Conservation (phyloP, 2,797 vertebrate species). For the Ceryle rudis region DNA sequence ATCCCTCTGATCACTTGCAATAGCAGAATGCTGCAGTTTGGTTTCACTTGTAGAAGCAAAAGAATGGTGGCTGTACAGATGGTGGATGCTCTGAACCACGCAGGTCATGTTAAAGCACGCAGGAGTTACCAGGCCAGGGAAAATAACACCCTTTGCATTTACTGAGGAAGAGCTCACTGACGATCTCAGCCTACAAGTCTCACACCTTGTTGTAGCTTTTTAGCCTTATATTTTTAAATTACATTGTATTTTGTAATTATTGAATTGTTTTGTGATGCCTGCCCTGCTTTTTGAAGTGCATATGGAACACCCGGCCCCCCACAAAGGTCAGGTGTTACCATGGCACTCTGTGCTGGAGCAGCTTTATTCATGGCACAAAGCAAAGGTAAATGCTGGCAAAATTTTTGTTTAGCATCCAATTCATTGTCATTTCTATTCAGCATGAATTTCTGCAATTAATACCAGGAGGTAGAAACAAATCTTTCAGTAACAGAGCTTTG, state of each 20-base stretch:
- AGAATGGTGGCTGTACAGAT: rapidly evolving
- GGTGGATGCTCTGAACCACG: neutral
- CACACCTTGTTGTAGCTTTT: neutral
- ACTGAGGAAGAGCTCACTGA: neutral
- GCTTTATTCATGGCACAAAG: neutral
- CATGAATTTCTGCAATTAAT: neutral
- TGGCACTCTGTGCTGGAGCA: neutral
- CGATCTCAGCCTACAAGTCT: too few relatives aligned
- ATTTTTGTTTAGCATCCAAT: neutral
- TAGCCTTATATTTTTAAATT: neutral
- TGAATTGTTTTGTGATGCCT: neutral
- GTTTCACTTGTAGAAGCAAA: neutral
- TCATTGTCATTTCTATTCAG: neutral
- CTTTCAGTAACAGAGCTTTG: neutral
- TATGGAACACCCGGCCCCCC: neutral
- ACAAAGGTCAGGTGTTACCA: neutral
- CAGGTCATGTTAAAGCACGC: too few relatives aligned
- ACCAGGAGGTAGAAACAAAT: neutral
- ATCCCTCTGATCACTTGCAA: neutral
- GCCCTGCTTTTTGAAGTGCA: neutral
- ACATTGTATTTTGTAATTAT: neutral
- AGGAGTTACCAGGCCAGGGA: neutral
- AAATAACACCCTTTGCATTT: neutral
- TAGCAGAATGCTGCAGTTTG: neutral
- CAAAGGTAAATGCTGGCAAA: neutral